Evolutionary conservation across 1,140 invertebrate genomes (phyloP).

Genomic region (Penaeus chinensis): DNA sequence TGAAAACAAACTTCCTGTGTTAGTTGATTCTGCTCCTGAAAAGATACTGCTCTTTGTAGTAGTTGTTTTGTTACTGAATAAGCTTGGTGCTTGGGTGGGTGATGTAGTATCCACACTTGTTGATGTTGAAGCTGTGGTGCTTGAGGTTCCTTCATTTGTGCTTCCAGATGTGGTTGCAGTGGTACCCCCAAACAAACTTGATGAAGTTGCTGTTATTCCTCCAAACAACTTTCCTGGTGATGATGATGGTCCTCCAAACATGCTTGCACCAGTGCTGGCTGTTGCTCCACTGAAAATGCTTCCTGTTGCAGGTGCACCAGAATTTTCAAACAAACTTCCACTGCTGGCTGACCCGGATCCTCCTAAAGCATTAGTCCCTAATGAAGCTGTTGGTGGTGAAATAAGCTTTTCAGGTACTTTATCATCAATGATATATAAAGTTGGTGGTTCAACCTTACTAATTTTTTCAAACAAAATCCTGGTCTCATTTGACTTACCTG

Average conservation of each 20-base stretch:
- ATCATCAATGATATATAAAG: too few species aligned
- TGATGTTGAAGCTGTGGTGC: neutral
- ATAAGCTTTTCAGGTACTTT: too few species aligned
- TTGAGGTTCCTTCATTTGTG: constrained; percentile 18
- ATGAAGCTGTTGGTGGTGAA: too few species aligned
- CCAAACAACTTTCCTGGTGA: constrained; percentile 12
- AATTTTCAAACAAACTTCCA: constrained; percentile 12
- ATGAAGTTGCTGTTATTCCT: neutral
- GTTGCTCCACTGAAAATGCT: constrained; percentile 2
- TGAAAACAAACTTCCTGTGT: too few species aligned
- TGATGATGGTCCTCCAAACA: constrained; percentile 26
- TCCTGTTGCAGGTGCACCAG: neutral
- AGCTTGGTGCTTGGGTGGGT: neutral
- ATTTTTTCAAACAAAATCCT: neutral
- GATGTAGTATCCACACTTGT: neutral
- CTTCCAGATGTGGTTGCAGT: constrained; percentile 10
- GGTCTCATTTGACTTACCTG: neutral
- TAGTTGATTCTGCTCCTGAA: too few species aligned
- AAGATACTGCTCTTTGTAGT: too few species aligned
- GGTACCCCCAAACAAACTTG: constrained; percentile 1
- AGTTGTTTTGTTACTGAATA: neutral
- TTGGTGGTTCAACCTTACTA: too few species aligned
- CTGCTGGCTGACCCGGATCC: neutral
- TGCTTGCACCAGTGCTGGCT: neutral
- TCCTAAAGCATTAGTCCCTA: too few species aligned